Evolutionary conservation across 35 echinoderm and acorn worm genomes (phyloP), one percentile per base, ranked within the genome.

Genomic region (Diadema setosum): DNA sequence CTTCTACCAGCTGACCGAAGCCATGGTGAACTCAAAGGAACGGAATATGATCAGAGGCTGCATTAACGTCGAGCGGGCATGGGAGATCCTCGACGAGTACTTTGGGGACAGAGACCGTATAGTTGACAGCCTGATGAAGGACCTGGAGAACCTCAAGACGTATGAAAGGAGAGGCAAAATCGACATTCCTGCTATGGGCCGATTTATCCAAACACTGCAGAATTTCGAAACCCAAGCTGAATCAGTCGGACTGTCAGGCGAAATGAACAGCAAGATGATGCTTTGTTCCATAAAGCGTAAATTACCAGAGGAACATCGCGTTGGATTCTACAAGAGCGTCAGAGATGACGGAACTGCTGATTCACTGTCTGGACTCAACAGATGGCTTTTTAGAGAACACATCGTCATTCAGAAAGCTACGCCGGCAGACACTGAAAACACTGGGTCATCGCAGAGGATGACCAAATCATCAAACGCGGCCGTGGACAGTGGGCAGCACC

Each of bases 191-290:
- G 86, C 60, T 11, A 94, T 89, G 91, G 55, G 42, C 59, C 45
- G 33, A 12, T 89, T 94, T 45, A 76, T 90, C 16, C 86, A 89
- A 58, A 89, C 81, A 7, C 86, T 94, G 17, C 86, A 88, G 48
- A 89, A 36, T 14, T 85, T 94, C 61, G 81, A 89, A 42, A 89
- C 58, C 7, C 81, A 73, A 85, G 85, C 91, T 37, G 78, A 94
- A 23, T 60, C 91, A 25, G 42, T 90, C 15, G 86, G 91, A 5
- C 41, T 89, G 11, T 84, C 85, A 58, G 91, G 84, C 29, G 85
- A 93, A 42, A 35, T 88, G 59, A 93, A 88, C 44, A 93, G 91
- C 49, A 88, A 88, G 65, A 88, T 93, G 30, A 93, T 93, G 91
- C 17, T 83, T n/a, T 50, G 75, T 43, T 84, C 86, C 45, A 93